A percentile compares a stretch with the other conserved stretches of the same genome.
Evolutionary conservation across 1,140 invertebrate species (phyloP).

Genomic region (Ceratitis capitata): DNA sequence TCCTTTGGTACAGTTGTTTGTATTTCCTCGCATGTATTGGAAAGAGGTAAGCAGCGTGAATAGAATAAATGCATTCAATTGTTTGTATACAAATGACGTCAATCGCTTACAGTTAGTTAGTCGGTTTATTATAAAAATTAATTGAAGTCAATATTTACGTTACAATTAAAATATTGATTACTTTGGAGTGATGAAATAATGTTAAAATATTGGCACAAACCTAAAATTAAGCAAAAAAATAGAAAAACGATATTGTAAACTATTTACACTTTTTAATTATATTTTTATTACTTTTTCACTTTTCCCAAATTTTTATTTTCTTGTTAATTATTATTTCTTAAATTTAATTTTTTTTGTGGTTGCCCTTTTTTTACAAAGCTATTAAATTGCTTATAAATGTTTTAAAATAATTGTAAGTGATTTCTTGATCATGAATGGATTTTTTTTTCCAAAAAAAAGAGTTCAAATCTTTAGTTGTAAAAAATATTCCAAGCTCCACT

Average conservation of each 20-base stretch:
- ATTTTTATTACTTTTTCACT: background rate
- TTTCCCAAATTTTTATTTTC: background rate
- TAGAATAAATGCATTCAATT: background rate
- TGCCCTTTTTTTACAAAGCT: background rate
- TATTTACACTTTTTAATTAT: background rate
- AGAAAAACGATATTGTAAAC: background rate
- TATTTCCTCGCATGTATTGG: no score
- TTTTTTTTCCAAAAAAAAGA: no score
- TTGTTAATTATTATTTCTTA: background rate
- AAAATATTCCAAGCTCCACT: no score
- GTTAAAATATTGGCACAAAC: background rate
- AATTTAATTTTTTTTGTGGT: background rate
- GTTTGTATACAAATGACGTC: background rate
- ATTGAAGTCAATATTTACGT: slow-evolving; percentile 13
- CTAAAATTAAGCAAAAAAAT: background rate
- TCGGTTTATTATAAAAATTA: background rate
- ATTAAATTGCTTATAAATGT: background rate
- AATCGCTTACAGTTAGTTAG: background rate
- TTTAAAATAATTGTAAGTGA: no score
- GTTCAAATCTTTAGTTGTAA: no score
- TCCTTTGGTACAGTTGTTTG: no score
- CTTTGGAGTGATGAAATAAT: background rate
- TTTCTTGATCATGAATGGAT: no score
- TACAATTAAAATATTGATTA: slow-evolving; percentile 22
- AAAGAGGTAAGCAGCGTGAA: background rate